Evolutionary conservation across 2,113 vertebrate species (phyloP), one percentile per base, ranked within the genome.

Genomic region (Phrynosoma blainvillii): DNA sequence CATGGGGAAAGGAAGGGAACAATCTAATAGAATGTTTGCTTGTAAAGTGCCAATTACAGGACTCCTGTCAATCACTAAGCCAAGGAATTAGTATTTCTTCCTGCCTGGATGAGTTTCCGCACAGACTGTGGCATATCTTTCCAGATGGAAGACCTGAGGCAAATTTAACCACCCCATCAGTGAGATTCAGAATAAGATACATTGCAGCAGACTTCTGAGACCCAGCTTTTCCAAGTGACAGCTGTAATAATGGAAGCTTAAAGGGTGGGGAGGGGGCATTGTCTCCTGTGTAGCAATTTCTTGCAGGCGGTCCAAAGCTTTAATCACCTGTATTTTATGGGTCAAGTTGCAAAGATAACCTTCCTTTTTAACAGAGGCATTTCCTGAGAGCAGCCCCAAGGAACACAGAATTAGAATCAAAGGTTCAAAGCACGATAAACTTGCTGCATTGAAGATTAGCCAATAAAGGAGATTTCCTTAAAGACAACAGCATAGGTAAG

Each of bases 301-400:
- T 91, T 92, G 84, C 93, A 95, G 94, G 95, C 93, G 93, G 91
- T 91, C 94, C 66, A 6, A 11, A 81, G 87, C 87, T 88, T 87
- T 1, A 93, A 93, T 90, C 87, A 32, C 27, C 79, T 88, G 70
- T 84, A n/a, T 79, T 91, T 88, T 70, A 89, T 89, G 81, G 92
- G 91, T 93, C 89, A 80, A 59, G 13, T 79, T 84, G 75, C 40
- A n/a, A 86, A 86, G 77, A 80, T 84, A 91, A 81, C 84, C 87
- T 78, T 40, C 10, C 7, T 52, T 88, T 78, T 83, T 7, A 80
- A 90, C 83, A 82, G 42, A 10, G 27, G 54, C 66, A 88, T 84
- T 92, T 92, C 84, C 92, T 88, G 93, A 90, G 87, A 89, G 87
- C 3, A 87, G 89, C 36, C 75, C 65, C 36, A 89, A 90, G 94